Evolutionary conservation across 1,140 invertebrate genomes (phyloP).

Genomic region (Chironomus tepperi): DNA sequence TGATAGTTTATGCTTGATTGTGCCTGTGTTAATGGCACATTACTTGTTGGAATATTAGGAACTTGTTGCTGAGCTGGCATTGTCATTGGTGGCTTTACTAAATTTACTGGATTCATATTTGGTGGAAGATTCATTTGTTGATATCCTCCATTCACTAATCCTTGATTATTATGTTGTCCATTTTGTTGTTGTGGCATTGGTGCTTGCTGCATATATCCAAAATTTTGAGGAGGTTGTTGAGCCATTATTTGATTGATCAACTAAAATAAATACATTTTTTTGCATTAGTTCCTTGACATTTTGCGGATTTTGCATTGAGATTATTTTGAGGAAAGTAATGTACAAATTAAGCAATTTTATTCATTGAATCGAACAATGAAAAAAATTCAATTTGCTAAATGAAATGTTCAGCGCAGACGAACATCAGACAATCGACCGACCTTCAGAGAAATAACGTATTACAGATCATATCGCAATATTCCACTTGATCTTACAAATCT

Average conservation of each 20-base stretch:
- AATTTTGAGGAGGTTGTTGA: slow-evolving; percentile 16
- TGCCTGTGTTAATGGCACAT: not conserved
- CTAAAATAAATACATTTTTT: not conserved
- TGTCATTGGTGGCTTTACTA: too few species aligned
- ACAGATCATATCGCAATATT: not conserved
- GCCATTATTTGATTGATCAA: not conserved
- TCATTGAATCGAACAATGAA: not conserved
- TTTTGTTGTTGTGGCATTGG: not conserved
- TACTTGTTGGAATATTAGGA: not conserved
- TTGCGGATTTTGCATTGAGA: not conserved
- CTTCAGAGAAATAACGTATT: not conserved
- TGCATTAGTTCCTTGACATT: not conserved
- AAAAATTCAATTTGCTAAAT: not conserved
- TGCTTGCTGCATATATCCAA: not conserved
- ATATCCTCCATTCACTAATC: not conserved
- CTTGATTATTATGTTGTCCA: not conserved
- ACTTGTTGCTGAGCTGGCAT: not conserved
- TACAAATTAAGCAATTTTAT: not conserved
- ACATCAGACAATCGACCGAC: not conserved
- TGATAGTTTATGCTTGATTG: not conserved
- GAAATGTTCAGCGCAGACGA: not conserved
- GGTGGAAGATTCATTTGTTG: not conserved
- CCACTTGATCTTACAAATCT: not conserved
- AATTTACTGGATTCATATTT: not conserved
- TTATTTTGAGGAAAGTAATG: not conserved